These are phyloP conservation scores for Lacerta viridis DNA, from an alignment of 2,797 vertebrate species.

Conservation along the genomic window DNA sequence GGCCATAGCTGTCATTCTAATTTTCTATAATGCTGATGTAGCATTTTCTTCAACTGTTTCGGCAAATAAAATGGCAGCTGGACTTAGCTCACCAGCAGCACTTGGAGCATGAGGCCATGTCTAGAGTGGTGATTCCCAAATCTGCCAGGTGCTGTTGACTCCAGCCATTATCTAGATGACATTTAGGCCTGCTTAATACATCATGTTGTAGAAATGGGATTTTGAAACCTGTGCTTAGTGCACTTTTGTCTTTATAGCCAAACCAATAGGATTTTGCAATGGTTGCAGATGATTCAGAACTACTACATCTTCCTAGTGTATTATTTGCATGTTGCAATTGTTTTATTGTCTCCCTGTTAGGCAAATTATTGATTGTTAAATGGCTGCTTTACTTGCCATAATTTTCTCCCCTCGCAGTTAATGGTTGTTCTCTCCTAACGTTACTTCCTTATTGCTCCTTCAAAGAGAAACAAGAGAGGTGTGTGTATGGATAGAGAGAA, in stretches of 20 bases:
- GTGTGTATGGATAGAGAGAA: conserved; percentile 58
- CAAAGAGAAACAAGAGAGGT: conserved; percentile 71
- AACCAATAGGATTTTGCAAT: conserved; percentile 39
- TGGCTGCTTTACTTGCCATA: conserved; percentile 71
- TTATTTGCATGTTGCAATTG: conserved; percentile 68
- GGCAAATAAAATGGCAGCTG: background rate
- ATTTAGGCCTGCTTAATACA: conserved; percentile 37
- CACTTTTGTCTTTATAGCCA: conserved; percentile 52
- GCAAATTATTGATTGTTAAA: conserved; percentile 81
- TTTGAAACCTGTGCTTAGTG: background rate
- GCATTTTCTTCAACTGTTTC: background rate
- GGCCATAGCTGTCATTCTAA: background rate
- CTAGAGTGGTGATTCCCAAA: background rate
- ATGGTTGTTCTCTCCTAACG: conserved; percentile 63
- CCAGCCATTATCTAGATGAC: background rate
- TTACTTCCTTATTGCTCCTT: conserved; percentile 70
- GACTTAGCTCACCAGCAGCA: background rate
- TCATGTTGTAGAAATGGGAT: conserved; percentile 38
- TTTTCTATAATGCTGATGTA: background rate
- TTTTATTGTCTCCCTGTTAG: conserved; percentile 79
- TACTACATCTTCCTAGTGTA: conserved; percentile 56
- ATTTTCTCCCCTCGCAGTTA: conserved; percentile 70
- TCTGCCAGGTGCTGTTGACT: no score
- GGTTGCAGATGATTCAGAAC: conserved; percentile 54
- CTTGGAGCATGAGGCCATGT: background rate